Conservation (phyloP, 2,113 vertebrate species). For the Plecturocebus donacophilus region DNA sequence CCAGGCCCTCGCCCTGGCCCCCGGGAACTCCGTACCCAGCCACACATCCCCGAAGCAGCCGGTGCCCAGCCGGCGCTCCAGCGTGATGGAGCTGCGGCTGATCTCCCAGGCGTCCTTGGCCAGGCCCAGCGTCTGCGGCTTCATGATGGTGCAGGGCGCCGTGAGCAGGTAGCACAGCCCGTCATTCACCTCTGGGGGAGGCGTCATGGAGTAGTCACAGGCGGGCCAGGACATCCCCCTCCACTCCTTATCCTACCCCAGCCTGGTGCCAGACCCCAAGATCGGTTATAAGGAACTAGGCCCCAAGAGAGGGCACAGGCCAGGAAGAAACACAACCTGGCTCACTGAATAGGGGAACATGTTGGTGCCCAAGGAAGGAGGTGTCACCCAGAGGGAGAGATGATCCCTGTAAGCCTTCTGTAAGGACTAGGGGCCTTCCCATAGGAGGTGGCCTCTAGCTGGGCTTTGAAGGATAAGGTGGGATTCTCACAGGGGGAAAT, state of each 20-base stretch:
- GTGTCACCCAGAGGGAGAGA: neutral
- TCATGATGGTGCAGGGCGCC: constrained; percentile 87
- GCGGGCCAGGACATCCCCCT: neutral
- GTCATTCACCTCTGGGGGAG: constrained; percentile 87
- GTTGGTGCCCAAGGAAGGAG: neutral
- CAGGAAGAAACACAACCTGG: neutral
- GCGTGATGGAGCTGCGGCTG: constrained; percentile 86
- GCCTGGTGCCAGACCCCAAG: neutral
- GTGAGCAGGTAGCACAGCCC: constrained; percentile 95
- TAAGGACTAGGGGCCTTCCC: neutral
- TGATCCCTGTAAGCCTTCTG: neutral
- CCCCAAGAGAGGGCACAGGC: neutral
- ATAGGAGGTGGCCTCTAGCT: neutral
- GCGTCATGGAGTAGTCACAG: constrained; percentile 18
- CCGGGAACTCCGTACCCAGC: constrained; percentile 90
- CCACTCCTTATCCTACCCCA: neutral
- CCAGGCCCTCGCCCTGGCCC: neutral
- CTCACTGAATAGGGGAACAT: neutral
- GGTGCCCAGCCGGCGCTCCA: constrained; percentile 93
- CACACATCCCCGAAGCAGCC: constrained; percentile 98
- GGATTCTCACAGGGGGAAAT: neutral
- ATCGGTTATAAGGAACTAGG: neutral
- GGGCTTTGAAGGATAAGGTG: neutral
- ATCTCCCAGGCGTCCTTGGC: constrained; percentile 98
- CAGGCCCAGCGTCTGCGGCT: constrained; percentile 95